A percentile compares a stretch with the other conserved stretches of the same genome.
Conservation (phyloP, 2,113 vertebrate genomes). For the Serilophus lunatus region DNA sequence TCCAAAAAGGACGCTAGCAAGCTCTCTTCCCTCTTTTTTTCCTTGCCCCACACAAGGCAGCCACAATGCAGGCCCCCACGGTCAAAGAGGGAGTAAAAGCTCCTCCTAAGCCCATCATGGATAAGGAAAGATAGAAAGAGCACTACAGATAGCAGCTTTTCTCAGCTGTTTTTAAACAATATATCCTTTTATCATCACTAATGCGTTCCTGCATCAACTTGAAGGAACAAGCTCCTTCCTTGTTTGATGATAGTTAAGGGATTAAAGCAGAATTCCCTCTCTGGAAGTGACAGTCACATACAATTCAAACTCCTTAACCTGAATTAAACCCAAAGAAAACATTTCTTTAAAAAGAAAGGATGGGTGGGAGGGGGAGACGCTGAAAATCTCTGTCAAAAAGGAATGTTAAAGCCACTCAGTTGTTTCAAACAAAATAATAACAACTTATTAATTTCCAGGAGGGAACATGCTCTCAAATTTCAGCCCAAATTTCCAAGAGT, state of each 20-base stretch:
- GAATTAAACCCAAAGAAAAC: background rate
- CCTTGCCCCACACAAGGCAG: background rate
- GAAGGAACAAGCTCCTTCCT: constrained; percentile 14
- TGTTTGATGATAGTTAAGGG: background rate
- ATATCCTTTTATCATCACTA: constrained; percentile 18
- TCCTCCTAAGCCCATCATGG: background rate
- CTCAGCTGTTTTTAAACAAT: constrained; percentile 23
- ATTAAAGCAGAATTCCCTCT: background rate
- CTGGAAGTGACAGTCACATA: background rate
- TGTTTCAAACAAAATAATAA: background rate
- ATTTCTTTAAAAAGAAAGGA: background rate
- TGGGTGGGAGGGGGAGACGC: rapidly evolving
- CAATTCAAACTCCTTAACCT: background rate
- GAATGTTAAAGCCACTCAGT: background rate
- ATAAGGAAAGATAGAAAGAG: background rate
- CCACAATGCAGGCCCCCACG: background rate
- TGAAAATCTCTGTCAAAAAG: background rate
- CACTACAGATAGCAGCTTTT: background rate
- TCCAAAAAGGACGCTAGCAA: background rate
- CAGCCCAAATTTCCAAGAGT: background rate
- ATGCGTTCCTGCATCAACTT: background rate
- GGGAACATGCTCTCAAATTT: background rate
- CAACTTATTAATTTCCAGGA: background rate
- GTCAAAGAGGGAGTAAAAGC: background rate
- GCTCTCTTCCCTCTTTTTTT: background rate